These are phyloP conservation scores for Sanderia malayensis DNA, from an alignment of 30 jellyfish, hydroid and myxozoan genomes.

Conservation along the genomic window DNA sequence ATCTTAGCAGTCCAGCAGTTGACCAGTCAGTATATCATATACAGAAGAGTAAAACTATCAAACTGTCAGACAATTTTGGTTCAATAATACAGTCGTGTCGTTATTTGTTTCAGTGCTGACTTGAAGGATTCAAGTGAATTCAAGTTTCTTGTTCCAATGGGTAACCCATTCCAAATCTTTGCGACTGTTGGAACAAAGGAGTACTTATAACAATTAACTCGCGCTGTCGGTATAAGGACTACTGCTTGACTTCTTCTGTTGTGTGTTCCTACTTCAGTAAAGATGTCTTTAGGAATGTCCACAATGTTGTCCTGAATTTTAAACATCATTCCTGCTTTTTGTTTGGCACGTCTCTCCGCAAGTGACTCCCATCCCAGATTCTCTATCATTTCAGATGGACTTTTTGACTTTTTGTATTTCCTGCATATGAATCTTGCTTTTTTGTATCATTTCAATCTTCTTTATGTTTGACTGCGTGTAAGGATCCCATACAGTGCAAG, in stretches of 20 bases:
- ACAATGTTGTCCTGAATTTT: slow-evolving; percentile 21
- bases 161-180: slow-evolving; percentile 30
- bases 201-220: slow-evolving; percentile 12
- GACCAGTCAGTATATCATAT: no score
- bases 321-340: slow-evolving; percentile 14
- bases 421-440: slow-evolving; percentile 33
- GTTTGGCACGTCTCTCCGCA: slow-evolving; percentile 27
- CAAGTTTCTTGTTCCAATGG: slow-evolving; percentile 20
- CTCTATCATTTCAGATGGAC: slow-evolving; percentile 47
- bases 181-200: slow-evolving; percentile 17
- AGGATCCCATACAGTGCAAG: slow-evolving; percentile 54
- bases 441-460: no score
- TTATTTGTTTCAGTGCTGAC: not conserved
- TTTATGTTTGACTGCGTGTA: slow-evolving; percentile 32
- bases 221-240: slow-evolving; percentile 34
- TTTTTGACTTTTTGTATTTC: slow-evolving; percentile 12
- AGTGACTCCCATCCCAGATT: slow-evolving; percentile 40
- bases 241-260: slow-evolving; percentile 30
- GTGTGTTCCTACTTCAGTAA: slow-evolving; percentile 4
- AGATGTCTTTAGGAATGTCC: slow-evolving; percentile 17
- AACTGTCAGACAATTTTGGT: no score
- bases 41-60: no score
- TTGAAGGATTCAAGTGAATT: slow-evolving; percentile 3
- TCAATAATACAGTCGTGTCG: no score
- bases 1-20: no score